Evolutionary conservation across 92 coral and sea anemone species (phyloP), one percentile per base, ranked within the genome.

Genomic region (Galaxea fascicularis): DNA sequence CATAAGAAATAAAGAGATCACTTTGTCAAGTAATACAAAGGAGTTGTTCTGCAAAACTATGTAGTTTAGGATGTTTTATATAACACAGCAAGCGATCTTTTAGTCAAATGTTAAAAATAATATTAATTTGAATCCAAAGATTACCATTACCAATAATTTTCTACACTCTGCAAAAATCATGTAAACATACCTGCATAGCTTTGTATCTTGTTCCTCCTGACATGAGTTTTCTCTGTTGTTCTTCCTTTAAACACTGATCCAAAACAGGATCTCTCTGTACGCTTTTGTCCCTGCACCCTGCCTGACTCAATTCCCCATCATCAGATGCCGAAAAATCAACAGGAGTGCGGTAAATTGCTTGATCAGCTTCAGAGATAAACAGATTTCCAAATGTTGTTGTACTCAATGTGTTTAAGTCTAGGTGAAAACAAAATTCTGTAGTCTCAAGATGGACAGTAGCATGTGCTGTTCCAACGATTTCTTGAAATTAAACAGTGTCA

Each of bases 171-270:
- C 25, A 7, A 13, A 0, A 54, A 9, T 4, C 71, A 35, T 8
- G 21, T 6, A 1, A 44, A 12, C 80, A 22, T 49, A 93, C 97
- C 97, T 91, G 97, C 93, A 93, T 85, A 53, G 86, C 84, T 41
- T 18, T 83, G 68, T 66, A 85, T 64, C 68, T 82, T 79, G 80
- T 56, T 71, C 54, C 76, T 4, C 77, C 68, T n/a, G 69, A 64
- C 45, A n/a, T 18, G 12, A 10, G 26, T 62, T 82, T 88, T 29
- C 35, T 69, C 21, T 35, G 49, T 25, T 81, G 85, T 39, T 85
- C 93, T 41, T 85, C 77, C 65, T 45, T 82, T 12, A 93, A 65
- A 27, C 49, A 27, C 14, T 78, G 68, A 66, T 93, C 94, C 69
- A 93, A 57, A 8, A 1, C 67, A 53, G 20, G 17, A 74, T 93